Evolutionary conservation across 2,113 vertebrate genomes (phyloP), one percentile per base, ranked within the genome.

Genomic region (Alethe castanea): DNA sequence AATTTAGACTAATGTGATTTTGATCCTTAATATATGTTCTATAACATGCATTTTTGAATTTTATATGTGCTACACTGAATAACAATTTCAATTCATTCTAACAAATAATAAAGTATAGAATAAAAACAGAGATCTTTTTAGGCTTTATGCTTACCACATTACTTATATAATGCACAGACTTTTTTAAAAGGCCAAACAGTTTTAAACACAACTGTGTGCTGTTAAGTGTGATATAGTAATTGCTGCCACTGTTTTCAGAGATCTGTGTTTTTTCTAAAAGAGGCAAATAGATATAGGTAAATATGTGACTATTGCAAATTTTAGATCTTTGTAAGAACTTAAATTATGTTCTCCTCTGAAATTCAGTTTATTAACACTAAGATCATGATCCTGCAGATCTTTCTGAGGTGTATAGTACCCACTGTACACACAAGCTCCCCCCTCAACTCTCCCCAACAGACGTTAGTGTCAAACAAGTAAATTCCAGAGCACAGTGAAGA

Each of bases 401-500:
- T 79, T 48, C 9, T 64, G 44, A 38, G 15, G 14, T n/a, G 3
- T 25, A 6, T 4, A 48, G 16, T 25, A 47, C 29, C 14, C 62
- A 33, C 12, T 6, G 8, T 36, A 31, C 1, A 13, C 9, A 64
- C 3, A 80, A 24, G 15, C 16, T 33, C 31, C 36, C 8, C 4
- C 13, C 11, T 2, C 29, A 19, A 18, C 33, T 5, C 2, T 1
- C 28, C n/a, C 35, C 33, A 67, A 5, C 11, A 90, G 24, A 38
- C 3, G 14, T 61, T 74, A 64, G 42, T 88, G 54, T 16, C 80
- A 93, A 90, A 86, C 8, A 57, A 53, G 62, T 72, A 88, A 85
- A 93, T 96, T 90, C 88, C 88, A 83, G 62, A 90, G 22, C 47
- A 60, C 35, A 81, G 26, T 64, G 47, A 80, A 88, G 40, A 91